Base-by-base conservation (phyloP, 1,140 invertebrate species). In the Pseudomyrmex dendroicus region DNA sequence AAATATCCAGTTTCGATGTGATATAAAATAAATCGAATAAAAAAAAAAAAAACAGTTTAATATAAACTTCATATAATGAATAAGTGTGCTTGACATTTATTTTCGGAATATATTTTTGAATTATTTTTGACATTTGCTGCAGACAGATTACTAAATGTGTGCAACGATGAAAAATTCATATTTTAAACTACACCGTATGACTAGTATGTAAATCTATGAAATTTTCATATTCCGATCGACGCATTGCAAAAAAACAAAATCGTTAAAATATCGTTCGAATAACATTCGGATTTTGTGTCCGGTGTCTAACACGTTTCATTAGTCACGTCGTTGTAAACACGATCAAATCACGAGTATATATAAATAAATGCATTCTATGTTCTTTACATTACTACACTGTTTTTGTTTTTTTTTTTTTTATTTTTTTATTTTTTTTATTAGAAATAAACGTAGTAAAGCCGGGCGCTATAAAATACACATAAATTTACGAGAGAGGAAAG, bases 191-290 rank as follows among this genome's bases (percentile, higher is more conserved):
- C 20, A 22, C 35, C 35, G 7, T 35, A 35, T 35, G 5, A 35
- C 35, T 35, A 35, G 35, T 35, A 35, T 7, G 35, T 35, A 35
- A 35, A 35, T 35, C 35, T 35, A 35, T 35, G 46, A 5, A 48
- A 2, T 44, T 2, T 12, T 73, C 46, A 20, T 2, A 63, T 20
- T 59, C 46, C 46, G 46, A 3, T 35, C 35, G 9, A 44, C 25
- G 59, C 46, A 35, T 62, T 61, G 63, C 17, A 52, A 74, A n/a
- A 9, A 46, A 63, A 3, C 3, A 25, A 25, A 25, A 25, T 25
- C 25, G 25, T 74, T 62, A 62, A 74, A 52, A 62, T 50, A 22
- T 35, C 48, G 59, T 74, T 17, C n/a, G 59, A 62, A 52, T 62
- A 50, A 52, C 20, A 22, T 52, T 2, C 22, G 15, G 20, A 62